These are phyloP conservation scores for Drosophila novamexicana DNA, from an alignment of 1,140 invertebrate genomes.

Conservation along the genomic window DNA sequence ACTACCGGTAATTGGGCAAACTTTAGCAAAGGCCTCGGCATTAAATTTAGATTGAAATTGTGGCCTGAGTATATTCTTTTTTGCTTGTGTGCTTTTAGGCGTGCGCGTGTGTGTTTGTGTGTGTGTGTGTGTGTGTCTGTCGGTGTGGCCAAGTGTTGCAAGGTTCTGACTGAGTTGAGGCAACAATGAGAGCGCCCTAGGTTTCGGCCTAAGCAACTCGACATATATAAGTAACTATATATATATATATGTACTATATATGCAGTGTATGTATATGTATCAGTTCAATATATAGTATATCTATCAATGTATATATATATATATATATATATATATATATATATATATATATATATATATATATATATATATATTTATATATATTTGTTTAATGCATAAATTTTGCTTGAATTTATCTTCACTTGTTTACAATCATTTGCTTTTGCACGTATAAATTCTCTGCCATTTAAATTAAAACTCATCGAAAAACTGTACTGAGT, in stretches of 20 bases:
- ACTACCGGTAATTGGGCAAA: slow-evolving; percentile 12
- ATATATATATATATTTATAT: slow-evolving; percentile 33
- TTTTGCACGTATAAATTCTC: slow-evolving; percentile 41
- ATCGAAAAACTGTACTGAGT: slow-evolving; percentile 56
- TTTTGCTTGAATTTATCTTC: slow-evolving; percentile 25
- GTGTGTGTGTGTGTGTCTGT: slow-evolving; percentile 6
- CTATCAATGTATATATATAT: slow-evolving; percentile 60
- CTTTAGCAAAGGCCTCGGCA: slow-evolving; percentile 5
- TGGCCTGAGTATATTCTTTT: slow-evolving; percentile 31
- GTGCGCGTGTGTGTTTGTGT: background rate
- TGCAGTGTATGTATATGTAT: slow-evolving; percentile 66
- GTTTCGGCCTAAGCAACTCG: slow-evolving; percentile 20
- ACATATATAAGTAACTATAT: slow-evolving; percentile 21
- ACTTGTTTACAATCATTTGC: slow-evolving; percentile 19
- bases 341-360: slow-evolving; percentile 31
- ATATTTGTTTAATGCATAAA: slow-evolving; percentile 29
- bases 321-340: slow-evolving; percentile 37
- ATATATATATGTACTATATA: slow-evolving; percentile 46
- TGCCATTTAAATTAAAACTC: slow-evolving; percentile 25
- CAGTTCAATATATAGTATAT: slow-evolving; percentile 75
- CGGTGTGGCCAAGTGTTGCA: background rate
- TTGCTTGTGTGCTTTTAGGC: slow-evolving; percentile 21
- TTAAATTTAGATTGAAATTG: slow-evolving; percentile 20
- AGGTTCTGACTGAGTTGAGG: slow-evolving; percentile 24
- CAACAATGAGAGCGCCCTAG: slow-evolving; percentile 5